A percentile compares a stretch with the other conserved stretches of the same genome.
Evolutionary conservation across 92 coral and sea anemone genomes (phyloP).

Genomic region (Bergia puertoricense): DNA sequence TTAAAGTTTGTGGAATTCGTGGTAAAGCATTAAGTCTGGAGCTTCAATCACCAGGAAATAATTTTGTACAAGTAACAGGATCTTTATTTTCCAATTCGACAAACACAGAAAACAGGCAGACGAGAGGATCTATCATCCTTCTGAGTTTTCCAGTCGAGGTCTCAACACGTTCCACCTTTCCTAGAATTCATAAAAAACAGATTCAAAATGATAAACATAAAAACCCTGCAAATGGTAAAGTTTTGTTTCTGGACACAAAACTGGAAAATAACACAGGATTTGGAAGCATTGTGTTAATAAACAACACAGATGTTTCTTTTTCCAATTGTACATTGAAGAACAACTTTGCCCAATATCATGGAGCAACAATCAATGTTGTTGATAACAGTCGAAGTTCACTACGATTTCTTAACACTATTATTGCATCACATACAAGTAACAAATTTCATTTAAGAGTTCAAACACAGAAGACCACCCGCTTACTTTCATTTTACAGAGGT

Average conservation of each 20-base stretch:
- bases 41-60: background rate
- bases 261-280: background rate
- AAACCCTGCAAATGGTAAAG: background rate
- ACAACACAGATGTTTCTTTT: background rate
- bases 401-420: background rate
- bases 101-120: background rate
- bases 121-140: background rate
- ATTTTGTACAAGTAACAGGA: background rate
- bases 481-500: background rate
- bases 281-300: background rate
- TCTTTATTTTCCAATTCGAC: background rate
- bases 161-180: background rate
- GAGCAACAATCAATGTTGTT: background rate
- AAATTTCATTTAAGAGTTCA: background rate
- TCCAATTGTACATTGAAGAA: background rate
- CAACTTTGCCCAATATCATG: background rate
- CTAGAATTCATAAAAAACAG: no score
- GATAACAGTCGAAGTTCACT: background rate
- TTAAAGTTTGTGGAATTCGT: background rate
- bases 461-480: slow-evolving; percentile 1
- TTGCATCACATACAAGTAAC: background rate
- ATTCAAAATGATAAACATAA: background rate
- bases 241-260: background rate
- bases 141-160: background rate
- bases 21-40: background rate